Evolutionary conservation across 2,113 vertebrate species (phyloP), one percentile per base, ranked within the genome.

Genomic region (Ageneiosus marmoratus): DNA sequence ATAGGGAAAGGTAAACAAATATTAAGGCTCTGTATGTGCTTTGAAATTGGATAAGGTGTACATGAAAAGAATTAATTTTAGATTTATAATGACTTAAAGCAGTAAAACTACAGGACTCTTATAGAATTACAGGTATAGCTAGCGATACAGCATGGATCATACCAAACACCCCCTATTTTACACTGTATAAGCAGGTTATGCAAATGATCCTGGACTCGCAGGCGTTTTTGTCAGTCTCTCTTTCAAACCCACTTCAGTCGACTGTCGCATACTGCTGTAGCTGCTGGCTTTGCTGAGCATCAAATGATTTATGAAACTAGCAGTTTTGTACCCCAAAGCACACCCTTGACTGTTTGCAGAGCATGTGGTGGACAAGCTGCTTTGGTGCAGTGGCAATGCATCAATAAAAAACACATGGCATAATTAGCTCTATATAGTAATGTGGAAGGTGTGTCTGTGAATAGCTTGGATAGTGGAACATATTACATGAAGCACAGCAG

Each of bases 1-100:
- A 83, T 81, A 81, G 77, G 77, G 16, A 87, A 85, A 85, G 48
- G 75, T 79, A 87, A 46, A 74, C 81, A 85, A 85, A 87, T 72
- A 62, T 75, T 6, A 41, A 27, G 15, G 18, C 37, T 46, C 20
- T 15, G 6, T 27, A 46, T 34, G 55, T 37, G 65, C n/a, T 56
- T 77, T 77, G 20, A 15, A 5, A 46, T 41, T 46, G 1, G 50
- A 15, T 1, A 51, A 8, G 18, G 0, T 29, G 77, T 55, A 6
- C 75, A 24, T n/a, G 27, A 29, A 22, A 9, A 48, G 10, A 78
- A n/a, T 11, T 46, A 11, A 46, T n/a, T 27, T 46, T 24, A 22
- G 34, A 41, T 44, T 41, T n/a, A 22, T 48, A 41, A 46, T 12
- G 41, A 29, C 2, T 50, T 16, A 7, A 70, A n/a, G 22, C 37